A percentile compares a stretch with the other conserved stretches of the same genome.
Conservation (phyloP, 2,113 vertebrate species). For the Etheostoma cragini region DNA sequence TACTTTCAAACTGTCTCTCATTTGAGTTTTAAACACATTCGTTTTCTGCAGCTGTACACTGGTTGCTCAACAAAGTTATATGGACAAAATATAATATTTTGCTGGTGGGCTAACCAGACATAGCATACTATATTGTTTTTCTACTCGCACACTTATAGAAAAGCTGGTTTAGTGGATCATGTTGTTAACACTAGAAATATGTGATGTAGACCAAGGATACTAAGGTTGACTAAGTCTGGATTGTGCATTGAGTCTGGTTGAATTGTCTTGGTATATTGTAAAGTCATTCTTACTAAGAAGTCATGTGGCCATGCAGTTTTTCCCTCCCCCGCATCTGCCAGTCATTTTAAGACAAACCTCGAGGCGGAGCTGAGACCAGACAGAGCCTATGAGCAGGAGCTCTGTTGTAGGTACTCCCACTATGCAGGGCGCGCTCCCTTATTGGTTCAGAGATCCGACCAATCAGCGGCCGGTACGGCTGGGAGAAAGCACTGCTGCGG, state of each 20-base stretch:
- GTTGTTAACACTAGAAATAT: neutral
- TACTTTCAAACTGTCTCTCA: neutral
- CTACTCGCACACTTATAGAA: neutral
- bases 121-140: neutral
- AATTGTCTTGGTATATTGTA: neutral
- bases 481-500: constrained; percentile 56
- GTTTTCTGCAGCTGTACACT: neutral
- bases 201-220: neutral
- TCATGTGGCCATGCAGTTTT: neutral
- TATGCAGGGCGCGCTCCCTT: neutral
- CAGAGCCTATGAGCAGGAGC: accelerated
- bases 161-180: neutral
- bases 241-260: neutral
- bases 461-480: constrained; percentile 63
- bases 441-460: constrained; percentile 69
- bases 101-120: neutral
- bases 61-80: neutral
- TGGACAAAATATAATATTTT: neutral
- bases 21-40: neutral
- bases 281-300: neutral
- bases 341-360: accelerated
- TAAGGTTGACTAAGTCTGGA: neutral
- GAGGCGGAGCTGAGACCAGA: constrained; percentile 35
- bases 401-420: neutral
- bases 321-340: neutral